phyloP scores from a whole-genome alignment of 2,797 vertebrate species.

The Trematomus bernacchii region DNA sequence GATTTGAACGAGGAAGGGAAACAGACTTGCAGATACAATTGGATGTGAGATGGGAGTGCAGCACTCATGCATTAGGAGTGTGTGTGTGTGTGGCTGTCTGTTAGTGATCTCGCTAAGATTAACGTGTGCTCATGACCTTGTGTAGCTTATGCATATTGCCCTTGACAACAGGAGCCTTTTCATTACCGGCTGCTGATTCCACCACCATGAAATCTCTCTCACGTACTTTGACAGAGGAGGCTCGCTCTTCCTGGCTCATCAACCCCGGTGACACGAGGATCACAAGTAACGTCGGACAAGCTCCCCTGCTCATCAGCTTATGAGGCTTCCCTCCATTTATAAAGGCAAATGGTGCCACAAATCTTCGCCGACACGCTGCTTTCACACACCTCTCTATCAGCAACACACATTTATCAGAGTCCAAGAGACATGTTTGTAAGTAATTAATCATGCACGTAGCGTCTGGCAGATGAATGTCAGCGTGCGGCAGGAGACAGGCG shows the following conservation, averaged over 20 bases:
- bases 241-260: conserved; percentile 66
- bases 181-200: conserved; percentile 53
- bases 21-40: conserved; percentile 32
- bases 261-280: conserved; percentile 61
- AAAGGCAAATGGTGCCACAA: conserved; percentile 63
- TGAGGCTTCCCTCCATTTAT: conserved; percentile 59
- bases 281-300: conserved; percentile 61
- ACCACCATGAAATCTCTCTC: conserved; percentile 67
- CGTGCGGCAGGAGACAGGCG: conserved; percentile 64
- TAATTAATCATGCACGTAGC: conserved; percentile 78
- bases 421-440: conserved; percentile 72
- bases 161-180: conserved; percentile 66
- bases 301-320: conserved; percentile 66
- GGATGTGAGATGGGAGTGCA: conserved; percentile 18
- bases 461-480: conserved; percentile 78
- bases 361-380: conserved; percentile 56
- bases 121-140: conserved; percentile 60
- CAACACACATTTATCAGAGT: conserved; percentile 69
- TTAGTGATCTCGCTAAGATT: conserved; percentile 34
- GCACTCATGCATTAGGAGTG: conserved; percentile 10
- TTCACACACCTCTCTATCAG: conserved; percentile 60
- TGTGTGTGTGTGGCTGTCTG: conserved; percentile 10
- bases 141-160: conserved; percentile 32
- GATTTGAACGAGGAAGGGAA: conserved; percentile 40
- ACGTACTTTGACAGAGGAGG: conserved; percentile 41